These are phyloP conservation scores for Anguilla pacifica DNA, from an alignment of 2,797 vertebrate species.

Conservation along the genomic window DNA sequence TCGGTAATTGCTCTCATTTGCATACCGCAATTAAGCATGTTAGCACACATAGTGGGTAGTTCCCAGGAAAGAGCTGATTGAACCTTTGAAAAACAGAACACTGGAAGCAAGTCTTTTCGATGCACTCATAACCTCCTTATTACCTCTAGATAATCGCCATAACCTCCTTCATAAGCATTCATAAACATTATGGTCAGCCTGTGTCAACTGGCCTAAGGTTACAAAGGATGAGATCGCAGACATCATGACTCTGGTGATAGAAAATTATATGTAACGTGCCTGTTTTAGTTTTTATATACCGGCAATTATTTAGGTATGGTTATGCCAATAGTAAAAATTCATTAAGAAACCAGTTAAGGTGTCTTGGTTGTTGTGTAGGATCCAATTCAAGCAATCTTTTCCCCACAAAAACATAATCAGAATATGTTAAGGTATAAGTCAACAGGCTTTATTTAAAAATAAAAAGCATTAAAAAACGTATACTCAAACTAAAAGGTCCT, in stretches of 20 bases:
- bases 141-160: neutral
- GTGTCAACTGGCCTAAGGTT: neutral
- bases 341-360: neutral
- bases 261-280: neutral
- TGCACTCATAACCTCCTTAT: neutral
- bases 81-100: neutral
- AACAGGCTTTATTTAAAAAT: neutral
- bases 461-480: neutral
- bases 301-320: neutral
- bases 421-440: neutral
- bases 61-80: conserved; percentile 78
- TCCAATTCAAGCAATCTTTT: neutral
- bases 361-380: neutral
- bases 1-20: conserved; percentile 99
- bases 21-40: conserved; percentile 99
- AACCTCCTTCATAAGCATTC: neutral
- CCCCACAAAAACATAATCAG: neutral
- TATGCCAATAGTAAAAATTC: neutral
- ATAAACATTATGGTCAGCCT: neutral
- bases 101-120: neutral
- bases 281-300: neutral
- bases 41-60: conserved; percentile 96
- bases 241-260: neutral
- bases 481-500: too few species aligned
- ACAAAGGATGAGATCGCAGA: neutral